Percentiles rank a stretch among this genome's conserved stretches.
phyloP scores from a whole-genome alignment of 2,113 vertebrate genomes.

The Barnardius zonarius region DNA sequence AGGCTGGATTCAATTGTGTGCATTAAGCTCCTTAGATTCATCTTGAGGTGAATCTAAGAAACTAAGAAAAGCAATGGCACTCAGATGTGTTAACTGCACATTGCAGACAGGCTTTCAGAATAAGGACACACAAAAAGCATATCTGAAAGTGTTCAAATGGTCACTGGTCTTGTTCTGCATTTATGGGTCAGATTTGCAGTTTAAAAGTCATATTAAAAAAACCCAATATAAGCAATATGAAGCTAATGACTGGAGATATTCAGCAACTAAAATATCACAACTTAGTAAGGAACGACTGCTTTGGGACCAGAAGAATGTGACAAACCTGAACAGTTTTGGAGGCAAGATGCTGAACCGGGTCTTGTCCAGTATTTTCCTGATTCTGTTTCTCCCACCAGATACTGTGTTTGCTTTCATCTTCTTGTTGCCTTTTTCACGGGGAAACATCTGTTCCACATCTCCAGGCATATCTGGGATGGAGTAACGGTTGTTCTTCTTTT shows the following conservation, averaged over 20 bases:
- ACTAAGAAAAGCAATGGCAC: not conserved
- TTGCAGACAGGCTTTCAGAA: not conserved
- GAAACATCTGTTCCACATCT: constrained; percentile 87
- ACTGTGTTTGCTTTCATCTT: constrained; percentile 97
- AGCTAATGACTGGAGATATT: not conserved
- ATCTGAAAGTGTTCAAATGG: not conserved
- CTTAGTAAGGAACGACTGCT: not conserved
- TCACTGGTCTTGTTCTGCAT: not conserved
- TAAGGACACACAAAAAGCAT: not conserved
- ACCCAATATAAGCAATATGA: not conserved
- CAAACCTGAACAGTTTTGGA: constrained; percentile 93
- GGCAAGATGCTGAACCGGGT: constrained; percentile 96
- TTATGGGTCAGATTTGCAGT: not conserved
- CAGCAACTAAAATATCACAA: not conserved
- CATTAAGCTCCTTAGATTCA: not conserved
- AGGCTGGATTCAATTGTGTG: not conserved
- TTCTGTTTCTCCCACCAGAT: constrained; percentile 91
- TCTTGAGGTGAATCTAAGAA: not conserved
- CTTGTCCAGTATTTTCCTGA: constrained; percentile 96
- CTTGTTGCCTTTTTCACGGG: constrained; percentile 88
- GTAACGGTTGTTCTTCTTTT: constrained; percentile 95
- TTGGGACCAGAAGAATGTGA: not conserved
- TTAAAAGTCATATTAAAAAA: not conserved
- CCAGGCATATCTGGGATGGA: constrained; percentile 94
- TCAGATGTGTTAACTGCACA: not conserved